Percentiles rank a stretch among this genome's conserved stretches.
phyloP scores from a whole-genome alignment of 2,888 invertebrate species.

The Hirtodrosophila histrioides region DNA sequence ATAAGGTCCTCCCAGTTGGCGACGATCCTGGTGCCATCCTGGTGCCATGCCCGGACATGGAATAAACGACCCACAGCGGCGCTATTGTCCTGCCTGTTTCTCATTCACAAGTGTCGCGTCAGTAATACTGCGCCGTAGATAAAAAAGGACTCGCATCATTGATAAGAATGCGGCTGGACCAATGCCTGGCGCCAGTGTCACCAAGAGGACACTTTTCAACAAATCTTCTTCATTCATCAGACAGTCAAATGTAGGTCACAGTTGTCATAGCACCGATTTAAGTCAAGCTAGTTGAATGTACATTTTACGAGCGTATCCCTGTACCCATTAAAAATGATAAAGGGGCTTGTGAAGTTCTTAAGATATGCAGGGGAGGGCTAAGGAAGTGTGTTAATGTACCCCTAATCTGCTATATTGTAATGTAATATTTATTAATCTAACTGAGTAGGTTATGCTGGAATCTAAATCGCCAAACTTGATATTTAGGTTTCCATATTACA shows the following conservation, averaged over 20 bases:
- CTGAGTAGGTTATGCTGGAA: too few relatives aligned
- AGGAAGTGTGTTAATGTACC: too few relatives aligned
- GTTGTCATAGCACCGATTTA: neutral
- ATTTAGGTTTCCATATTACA: too few relatives aligned
- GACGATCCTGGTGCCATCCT: conserved; percentile 36
- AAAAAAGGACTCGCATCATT: conserved; percentile 59
- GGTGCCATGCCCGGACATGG: conserved; percentile 13
- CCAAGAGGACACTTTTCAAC: conserved; percentile 29
- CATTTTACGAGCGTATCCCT: neutral
- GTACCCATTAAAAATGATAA: conserved; percentile 4
- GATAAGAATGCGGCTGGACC: conserved; percentile 38
- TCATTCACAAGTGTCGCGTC: conserved; percentile 75
- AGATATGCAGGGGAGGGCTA: too few relatives aligned
- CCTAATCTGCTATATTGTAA: too few relatives aligned
- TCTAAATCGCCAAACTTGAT: too few relatives aligned
- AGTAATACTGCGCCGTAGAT: conserved; percentile 44
- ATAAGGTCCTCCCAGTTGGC: conserved; percentile 65
- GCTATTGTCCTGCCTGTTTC: conserved; percentile 64
- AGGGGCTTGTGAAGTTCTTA: too few relatives aligned
- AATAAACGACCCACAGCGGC: conserved; percentile 60
- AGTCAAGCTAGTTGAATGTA: neutral
- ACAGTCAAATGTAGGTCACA: conserved; percentile 20
- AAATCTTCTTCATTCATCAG: conserved; percentile 56
- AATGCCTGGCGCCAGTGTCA: conserved; percentile 64
- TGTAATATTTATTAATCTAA: too few relatives aligned